Conservation (phyloP, 2,113 vertebrate species). For the Clarias magur region DNA sequence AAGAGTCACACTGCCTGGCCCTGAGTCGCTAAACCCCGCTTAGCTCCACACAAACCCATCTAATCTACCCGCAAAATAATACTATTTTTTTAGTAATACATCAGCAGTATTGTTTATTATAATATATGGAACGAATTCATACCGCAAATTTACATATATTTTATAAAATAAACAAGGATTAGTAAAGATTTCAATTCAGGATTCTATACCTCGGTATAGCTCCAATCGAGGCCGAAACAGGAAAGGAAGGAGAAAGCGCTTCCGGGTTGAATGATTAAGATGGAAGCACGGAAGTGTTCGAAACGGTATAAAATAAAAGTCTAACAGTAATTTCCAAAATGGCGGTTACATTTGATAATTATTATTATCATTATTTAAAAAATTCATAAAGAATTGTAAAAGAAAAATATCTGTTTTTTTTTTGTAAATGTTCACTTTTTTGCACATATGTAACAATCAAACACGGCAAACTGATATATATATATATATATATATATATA, state of each 20-base stretch:
- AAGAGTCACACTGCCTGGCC: not conserved
- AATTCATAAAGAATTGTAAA: not conserved
- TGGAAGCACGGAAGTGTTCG: conserved; percentile 39
- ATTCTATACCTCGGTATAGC: conserved; percentile 62
- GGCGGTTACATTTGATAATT: not conserved
- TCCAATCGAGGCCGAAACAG: conserved; percentile 68
- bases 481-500: too few relatives aligned
- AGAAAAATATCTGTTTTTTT: too few relatives aligned
- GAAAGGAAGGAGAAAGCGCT: conserved; percentile 70
- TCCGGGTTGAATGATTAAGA: conserved; percentile 62
- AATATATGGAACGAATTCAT: not conserved
- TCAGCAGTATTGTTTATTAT: rapidly evolving
- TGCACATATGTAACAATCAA: too few relatives aligned
- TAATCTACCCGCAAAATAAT: not conserved
- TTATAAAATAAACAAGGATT: conserved; percentile 38
- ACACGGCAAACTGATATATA: too few relatives aligned
- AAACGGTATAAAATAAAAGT: conserved; percentile 38
- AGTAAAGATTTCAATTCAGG: conserved; percentile 43
- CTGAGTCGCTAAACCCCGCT: not conserved
- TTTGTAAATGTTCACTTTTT: too few relatives aligned
- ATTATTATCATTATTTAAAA: too few relatives aligned
- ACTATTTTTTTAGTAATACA: not conserved
- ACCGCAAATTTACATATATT: not conserved
- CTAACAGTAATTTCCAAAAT: not conserved
- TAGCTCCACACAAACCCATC: not conserved